phyloP scores from a whole-genome alignment of 2,113 vertebrate species.

The Lucifuga dentata region DNA sequence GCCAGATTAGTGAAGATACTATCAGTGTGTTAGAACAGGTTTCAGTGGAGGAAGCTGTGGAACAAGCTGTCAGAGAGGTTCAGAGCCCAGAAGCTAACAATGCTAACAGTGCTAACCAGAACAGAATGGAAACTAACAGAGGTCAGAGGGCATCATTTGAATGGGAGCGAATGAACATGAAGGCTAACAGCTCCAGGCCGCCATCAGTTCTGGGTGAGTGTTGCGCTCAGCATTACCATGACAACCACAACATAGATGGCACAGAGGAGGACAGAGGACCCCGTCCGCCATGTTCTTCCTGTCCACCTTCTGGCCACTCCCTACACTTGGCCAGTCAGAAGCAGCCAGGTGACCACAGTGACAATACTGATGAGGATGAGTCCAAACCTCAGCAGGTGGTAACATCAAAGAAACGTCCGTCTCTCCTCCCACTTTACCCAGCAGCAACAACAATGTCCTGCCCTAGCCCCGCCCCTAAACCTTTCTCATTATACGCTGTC shows the following conservation, averaged over 20 bases:
- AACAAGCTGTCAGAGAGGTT: slow-evolving; percentile 41
- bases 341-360: slow-evolving; percentile 10
- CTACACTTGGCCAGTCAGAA: slow-evolving; percentile 4
- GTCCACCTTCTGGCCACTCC: neutral
- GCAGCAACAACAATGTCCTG: too few relatives aligned
- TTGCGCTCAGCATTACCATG: slow-evolving; percentile 15
- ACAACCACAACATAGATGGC: slow-evolving; percentile 20
- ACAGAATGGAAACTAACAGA: slow-evolving; percentile 26
- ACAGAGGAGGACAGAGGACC: slow-evolving; percentile 25
- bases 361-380: slow-evolving; percentile 28
- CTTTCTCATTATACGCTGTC: neutral
- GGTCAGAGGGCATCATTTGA: neutral
- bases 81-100: neutral
- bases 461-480: too few relatives aligned
- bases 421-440: neutral
- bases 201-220: neutral
- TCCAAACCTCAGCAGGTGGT: slow-evolving; percentile 56
- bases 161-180: neutral
- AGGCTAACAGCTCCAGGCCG: slow-evolving; percentile 3
- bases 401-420: slow-evolving; percentile 8
- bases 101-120: slow-evolving; percentile 4
- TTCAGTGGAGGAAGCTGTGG: slow-evolving; percentile 50
- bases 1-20: slow-evolving; percentile 60
- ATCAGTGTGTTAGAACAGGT: slow-evolving; percentile 66
- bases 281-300: slow-evolving; percentile 1